phyloP scores from a whole-genome alignment of 2,113 vertebrate genomes.

The Pogona vitticeps region DNA sequence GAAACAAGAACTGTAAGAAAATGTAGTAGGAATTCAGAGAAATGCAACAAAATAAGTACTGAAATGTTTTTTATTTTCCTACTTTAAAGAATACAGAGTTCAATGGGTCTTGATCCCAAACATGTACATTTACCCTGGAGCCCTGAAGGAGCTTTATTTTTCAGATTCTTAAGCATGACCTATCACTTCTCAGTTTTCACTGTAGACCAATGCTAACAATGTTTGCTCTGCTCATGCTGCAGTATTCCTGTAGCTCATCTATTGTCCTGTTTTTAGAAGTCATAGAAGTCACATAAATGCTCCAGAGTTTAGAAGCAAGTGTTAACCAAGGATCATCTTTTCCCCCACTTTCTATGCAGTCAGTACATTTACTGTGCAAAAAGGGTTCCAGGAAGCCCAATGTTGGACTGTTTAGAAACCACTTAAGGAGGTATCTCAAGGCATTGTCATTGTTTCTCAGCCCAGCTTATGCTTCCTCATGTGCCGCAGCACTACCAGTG shows the following conservation, averaged over 20 bases:
- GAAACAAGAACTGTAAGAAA: too few species aligned
- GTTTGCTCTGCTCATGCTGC: background rate
- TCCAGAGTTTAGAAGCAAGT: background rate
- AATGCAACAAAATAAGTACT: too few species aligned
- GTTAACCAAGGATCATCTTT: background rate
- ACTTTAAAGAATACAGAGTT: too few species aligned
- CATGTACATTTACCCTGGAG: background rate
- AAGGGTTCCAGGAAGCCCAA: background rate
- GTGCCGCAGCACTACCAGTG: too few species aligned
- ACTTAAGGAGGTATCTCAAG: constrained; percentile 2
- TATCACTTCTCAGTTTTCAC: background rate
- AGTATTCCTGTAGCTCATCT: background rate
- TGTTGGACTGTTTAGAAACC: background rate
- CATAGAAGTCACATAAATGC: background rate
- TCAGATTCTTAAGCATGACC: background rate
- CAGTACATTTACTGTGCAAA: background rate
- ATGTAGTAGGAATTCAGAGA: too few species aligned
- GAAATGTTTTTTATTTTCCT: background rate
- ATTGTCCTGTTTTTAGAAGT: background rate
- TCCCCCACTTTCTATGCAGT: background rate
- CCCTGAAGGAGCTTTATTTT: background rate
- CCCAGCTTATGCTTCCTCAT: background rate
- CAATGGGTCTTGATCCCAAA: too few species aligned
- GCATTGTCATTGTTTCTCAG: constrained; percentile 11
- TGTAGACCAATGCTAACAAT: background rate